Evolutionary conservation across 2,888 invertebrate species (phyloP), one percentile per base, ranked within the genome.

Genomic region (Apantesis nais): DNA sequence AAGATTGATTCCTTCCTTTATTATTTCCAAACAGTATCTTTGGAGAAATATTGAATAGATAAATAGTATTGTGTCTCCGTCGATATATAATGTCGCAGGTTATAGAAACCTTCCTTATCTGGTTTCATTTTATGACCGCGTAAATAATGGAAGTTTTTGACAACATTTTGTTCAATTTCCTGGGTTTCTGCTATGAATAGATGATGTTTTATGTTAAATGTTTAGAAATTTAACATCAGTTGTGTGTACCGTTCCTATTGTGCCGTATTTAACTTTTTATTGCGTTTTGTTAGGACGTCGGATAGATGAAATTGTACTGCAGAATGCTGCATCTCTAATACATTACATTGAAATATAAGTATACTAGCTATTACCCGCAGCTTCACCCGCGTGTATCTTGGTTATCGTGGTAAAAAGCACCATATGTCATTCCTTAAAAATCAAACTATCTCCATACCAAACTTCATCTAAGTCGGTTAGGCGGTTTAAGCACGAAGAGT

Each of bases 121-220:
- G 68, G 76, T 71, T 75, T 77, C 82, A 81, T 81, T 88, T 88
- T 88, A 88, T 85, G 85, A 78, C 81, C 80, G 71, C 85, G 81
- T 88, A 86, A 87, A 86, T 85, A 86, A 83, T 78, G 73, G 72
- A 76, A 72, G 74, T 79, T 79, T 81, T 79, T 78, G 73, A 77
- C 74, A 74, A 78, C 78, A 77, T 81, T 79, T 81, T 82, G 82
- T 85, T 82, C 78, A 85, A 82, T 83, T 81, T 80, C 78, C 76
- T 78, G 72, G 71, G 74, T 71, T 65, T 78, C 67, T 74, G 71
- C 73, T 71, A 48, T 80, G 82, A 80, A 82, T 80, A 78, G 75
- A 72, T 68, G 68, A 74, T 75, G 73, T 72, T 82, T 79, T 73
- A 80, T 73, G 72, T 76, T 76, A 82, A 76, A 79, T 73, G 68